Base-by-base conservation (phyloP, 2,113 vertebrate species). In the Marmota monax region DNA sequence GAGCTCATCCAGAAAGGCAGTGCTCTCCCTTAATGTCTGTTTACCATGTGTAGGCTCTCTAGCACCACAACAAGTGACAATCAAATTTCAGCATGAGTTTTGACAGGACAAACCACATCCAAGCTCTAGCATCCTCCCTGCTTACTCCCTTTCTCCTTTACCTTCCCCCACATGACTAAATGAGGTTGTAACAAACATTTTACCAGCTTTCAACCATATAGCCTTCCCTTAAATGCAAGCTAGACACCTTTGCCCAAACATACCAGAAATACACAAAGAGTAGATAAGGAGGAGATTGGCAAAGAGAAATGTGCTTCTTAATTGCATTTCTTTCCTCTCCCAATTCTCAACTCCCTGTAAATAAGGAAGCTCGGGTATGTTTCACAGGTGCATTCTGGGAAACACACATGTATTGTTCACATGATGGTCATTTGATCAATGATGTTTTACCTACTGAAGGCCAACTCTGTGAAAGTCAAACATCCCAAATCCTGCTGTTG, bases 381-480 rank as follows among this genome's bases (percentile, higher is more conserved):
- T 77, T 88, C 67, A 53, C 2, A 17, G 5, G 22, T 63, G 39
- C 65, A 22, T 77, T 84, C 37, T 42, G 6, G 4, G 56, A 6
- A 56, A 23, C 20, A n/a, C 53, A 34, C 37, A 56, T 61, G 11
- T 13, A 37, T 20, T 39, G 18, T 32, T 45, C 10, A 32, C 5
- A 14, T 73, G n/a, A 45, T 34, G 58, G 37, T 58, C 78, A 51
- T 42, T 73, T 69, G 63, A 84, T 32, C 77, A 67, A 8, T 45
- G 61, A 73, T 63, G 56, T 48, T 95, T 73, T 73, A 27, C 67
- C 70, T 90, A 32, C 32, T 76, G 70, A 79, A 96, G 88, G 65
- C 10, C 51, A 39, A 27, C 14, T 70, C 20, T 32, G n/a, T 61
- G 73, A 88, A 79, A 91, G 45, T 90, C 51, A 84, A 76, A 88